Conservation (phyloP, 2,113 vertebrate genomes). For the Reinhardtius hippoglossoides region DNA sequence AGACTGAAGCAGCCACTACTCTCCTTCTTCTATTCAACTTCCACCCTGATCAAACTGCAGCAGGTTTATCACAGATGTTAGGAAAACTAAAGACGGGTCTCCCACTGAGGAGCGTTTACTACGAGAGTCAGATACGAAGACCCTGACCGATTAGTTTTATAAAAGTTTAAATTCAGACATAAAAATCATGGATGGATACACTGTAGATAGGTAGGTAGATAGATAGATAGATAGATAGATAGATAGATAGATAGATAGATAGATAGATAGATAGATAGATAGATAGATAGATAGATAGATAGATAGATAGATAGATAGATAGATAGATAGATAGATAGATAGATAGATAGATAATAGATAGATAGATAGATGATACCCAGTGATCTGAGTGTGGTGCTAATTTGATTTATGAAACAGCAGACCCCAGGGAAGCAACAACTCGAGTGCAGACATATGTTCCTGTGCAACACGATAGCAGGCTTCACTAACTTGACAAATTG, state of each 20-base stretch:
- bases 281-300: too few species aligned
- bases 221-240: not conserved
- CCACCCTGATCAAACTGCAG: slow-evolving; percentile 49
- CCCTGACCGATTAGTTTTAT: not conserved
- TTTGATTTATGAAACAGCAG: slow-evolving; percentile 67
- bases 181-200: not conserved
- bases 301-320: too few species aligned
- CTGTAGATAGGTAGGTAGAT: not conserved
- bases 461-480: slow-evolving; percentile 67
- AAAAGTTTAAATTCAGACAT: not conserved
- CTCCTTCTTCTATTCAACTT: slow-evolving; percentile 48
- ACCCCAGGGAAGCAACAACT: slow-evolving; percentile 56
- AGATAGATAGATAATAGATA: too few species aligned
- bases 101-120: slow-evolving; percentile 24
- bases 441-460: slow-evolving; percentile 68
- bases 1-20: slow-evolving; percentile 50
- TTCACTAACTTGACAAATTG: slow-evolving; percentile 66
- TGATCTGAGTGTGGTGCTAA: slow-evolving; percentile 54
- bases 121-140: not conserved
- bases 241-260: too few species aligned
- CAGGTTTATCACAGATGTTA: slow-evolving; percentile 64
- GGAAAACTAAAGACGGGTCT: slow-evolving; percentile 15
- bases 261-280: too few species aligned
- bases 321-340: too few species aligned
- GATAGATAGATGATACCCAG: not conserved